Evolutionary conservation across 2,888 invertebrate species (phyloP), one percentile per base, ranked within the genome.

Genomic region (Silvanus unidentatus): DNA sequence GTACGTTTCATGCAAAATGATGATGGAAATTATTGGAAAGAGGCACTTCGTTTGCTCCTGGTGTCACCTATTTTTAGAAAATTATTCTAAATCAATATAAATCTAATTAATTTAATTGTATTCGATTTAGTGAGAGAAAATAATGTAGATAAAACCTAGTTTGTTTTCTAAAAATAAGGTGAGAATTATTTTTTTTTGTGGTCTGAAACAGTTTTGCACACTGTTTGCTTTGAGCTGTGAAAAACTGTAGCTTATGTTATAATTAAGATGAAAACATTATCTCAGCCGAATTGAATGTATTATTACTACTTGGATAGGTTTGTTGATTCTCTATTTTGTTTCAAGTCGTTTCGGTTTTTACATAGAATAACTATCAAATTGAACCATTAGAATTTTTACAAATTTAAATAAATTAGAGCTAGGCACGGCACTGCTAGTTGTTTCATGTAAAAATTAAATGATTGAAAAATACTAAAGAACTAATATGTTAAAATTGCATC

Each of bases 191-290:
- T 58, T 56, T 57, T 54, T 60, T 58, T 59, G 58, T 59, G 62
- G 63, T 62, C 61, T 64, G 64, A 59, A 16, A 56, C 62, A 59
- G 60, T 62, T 62, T 56, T 58, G 60, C 61, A n/a, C n/a, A 61
- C 60, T 62, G 59, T 60, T 61, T 59, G 61, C 62, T 63, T 56
- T 49, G 63, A 64, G 64, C 64, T 65, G 66, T 65, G 64, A 66
- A 54, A 57, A 62, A 57, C 60, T 59, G 56, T 57, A 53, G 45
- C 58, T 59, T 56, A 45, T 57, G 57, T 54, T 57, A 60, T 54
- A 52, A 52, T 54, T 55, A 47, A 32, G 12, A 30, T 46, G 22
- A 22, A 22, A n/a, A n/a, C n/a, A 3, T 22, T 22, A 22, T 8
- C 22, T 22, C 22, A 22, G 3, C 22, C 22, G 22, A 22, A 32